phyloP scores from a whole-genome alignment of 2,888 invertebrate genomes.

The Germaria angustata region DNA sequence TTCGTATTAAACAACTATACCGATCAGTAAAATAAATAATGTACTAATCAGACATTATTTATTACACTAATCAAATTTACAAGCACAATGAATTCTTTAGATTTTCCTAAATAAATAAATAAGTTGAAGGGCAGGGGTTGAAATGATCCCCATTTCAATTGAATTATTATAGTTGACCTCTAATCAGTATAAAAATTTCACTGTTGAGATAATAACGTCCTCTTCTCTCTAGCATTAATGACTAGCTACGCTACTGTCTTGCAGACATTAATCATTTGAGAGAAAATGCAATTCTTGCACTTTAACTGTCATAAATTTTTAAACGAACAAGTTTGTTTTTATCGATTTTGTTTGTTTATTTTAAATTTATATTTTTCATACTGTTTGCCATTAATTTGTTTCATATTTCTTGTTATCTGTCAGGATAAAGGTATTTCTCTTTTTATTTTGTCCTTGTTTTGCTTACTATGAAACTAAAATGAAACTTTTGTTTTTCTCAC shows the following conservation, averaged over 20 bases:
- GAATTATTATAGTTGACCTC: too few relatives aligned
- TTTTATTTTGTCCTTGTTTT: slow-evolving; percentile 7
- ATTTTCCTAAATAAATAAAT: too few relatives aligned
- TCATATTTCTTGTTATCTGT: slow-evolving; percentile 53
- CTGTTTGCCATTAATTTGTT: background rate
- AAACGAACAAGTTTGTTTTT: slow-evolving; percentile 39
- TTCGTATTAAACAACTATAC: too few relatives aligned
- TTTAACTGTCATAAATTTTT: slow-evolving; percentile 34
- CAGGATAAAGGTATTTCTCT: slow-evolving; percentile 28
- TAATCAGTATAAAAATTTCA: background rate
- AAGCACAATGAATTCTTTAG: too few relatives aligned
- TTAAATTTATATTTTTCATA: slow-evolving; percentile 19
- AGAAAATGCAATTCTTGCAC: background rate
- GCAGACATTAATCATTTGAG: slow-evolving; percentile 15
- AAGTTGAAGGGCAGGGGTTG: too few relatives aligned
- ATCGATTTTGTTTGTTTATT: slow-evolving; percentile 51
- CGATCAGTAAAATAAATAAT: too few relatives aligned
- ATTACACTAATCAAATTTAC: too few relatives aligned
- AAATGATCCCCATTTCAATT: too few relatives aligned
- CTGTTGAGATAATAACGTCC: background rate
- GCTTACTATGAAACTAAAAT: background rate
- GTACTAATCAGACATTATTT: too few relatives aligned
- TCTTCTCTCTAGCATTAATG: background rate
- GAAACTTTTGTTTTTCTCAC: background rate
- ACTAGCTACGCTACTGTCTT: background rate